A percentile compares a stretch with the other conserved stretches of the same genome.
phyloP scores from a whole-genome alignment of 2,113 vertebrate species.

The Microcebus murinus region DNA sequence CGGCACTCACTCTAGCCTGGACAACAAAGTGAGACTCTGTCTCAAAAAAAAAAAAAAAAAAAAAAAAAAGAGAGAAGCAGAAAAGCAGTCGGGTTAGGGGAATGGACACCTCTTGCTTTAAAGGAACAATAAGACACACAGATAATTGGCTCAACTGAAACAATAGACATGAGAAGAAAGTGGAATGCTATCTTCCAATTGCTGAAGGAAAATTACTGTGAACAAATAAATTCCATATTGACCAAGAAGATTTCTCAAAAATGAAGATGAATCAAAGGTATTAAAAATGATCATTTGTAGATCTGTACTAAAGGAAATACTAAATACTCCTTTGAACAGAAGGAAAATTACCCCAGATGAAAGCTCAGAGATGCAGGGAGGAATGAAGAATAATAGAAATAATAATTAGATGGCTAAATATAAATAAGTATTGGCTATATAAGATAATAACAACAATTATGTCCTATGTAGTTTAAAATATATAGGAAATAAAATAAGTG shows the following conservation, averaged over 20 bases:
- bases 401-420: not conserved
- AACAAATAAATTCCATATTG: not conserved
- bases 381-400: not conserved
- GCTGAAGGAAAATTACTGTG: not conserved
- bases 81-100: not conserved
- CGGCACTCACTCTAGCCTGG: too few species aligned
- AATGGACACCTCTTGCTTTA: not conserved
- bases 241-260: not conserved
- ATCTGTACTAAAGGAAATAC: not conserved
- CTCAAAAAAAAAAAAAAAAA: too few species aligned
- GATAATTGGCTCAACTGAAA: not conserved
- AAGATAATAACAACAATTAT: not conserved
- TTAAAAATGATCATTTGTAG: not conserved
- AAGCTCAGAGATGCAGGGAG: not conserved
- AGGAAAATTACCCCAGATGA: not conserved
- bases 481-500: not conserved
- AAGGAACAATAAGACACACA: not conserved
- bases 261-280: not conserved
- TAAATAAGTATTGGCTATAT: not conserved
- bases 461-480: constrained; percentile 18
- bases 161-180: not conserved
- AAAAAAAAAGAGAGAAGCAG: not conserved
- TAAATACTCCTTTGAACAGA: not conserved
- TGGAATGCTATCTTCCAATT: not conserved
- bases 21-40: too few species aligned